These are phyloP conservation scores for Chrosomus eos DNA, from an alignment of 2,797 vertebrate genomes.

Conservation along the genomic window DNA sequence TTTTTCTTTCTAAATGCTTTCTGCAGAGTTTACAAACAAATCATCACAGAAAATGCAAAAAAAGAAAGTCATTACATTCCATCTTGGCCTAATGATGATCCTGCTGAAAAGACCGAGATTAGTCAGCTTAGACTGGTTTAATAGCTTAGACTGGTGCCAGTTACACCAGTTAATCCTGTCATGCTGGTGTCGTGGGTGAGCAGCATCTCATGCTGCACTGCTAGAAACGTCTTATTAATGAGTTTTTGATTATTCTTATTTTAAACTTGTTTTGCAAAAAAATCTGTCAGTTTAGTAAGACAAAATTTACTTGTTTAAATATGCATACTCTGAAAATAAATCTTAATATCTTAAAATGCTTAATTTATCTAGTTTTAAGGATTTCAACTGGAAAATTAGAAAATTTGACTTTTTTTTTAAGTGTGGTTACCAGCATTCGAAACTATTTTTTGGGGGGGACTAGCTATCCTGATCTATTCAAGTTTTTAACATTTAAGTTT, in stretches of 20 bases:
- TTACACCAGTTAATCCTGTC: not conserved
- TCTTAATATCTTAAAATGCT: not conserved
- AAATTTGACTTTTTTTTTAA: not conserved
- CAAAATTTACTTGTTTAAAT: not conserved
- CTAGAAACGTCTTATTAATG: not conserved
- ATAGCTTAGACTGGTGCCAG: not conserved
- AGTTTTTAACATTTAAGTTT: no score
- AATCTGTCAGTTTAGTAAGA: no score
- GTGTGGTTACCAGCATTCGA: not conserved
- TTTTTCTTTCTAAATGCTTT: not conserved
- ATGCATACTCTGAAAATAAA: not conserved
- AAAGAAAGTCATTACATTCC: not conserved
- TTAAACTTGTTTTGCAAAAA: not conserved
- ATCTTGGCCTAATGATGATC: not conserved
- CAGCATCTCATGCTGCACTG: not conserved
- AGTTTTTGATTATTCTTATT: not conserved
- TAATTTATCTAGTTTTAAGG: not conserved
- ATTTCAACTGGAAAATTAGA: not conserved
- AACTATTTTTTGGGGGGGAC: not conserved
- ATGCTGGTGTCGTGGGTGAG: not conserved
- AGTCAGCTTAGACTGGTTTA: not conserved
- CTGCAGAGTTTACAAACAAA: not conserved
- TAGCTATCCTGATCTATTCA: no score
- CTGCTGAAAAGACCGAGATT: not conserved
- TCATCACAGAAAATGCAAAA: not conserved